These are phyloP conservation scores for Malthinus flaveolus DNA, from an alignment of 2,888 invertebrate species.

Conservation along the genomic window DNA sequence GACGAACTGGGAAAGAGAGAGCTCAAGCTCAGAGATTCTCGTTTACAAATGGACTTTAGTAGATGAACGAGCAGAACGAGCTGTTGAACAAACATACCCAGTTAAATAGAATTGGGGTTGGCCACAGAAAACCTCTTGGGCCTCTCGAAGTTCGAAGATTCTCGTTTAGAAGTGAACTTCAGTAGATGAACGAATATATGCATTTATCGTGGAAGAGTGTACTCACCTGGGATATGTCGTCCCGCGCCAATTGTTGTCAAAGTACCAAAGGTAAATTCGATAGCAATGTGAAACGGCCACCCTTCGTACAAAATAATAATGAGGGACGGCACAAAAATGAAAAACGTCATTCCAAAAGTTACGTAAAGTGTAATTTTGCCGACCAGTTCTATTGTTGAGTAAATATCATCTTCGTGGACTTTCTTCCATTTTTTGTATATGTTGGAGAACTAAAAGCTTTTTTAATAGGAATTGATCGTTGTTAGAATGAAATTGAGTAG, in stretches of 20 bases:
- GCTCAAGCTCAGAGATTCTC: too few species aligned
- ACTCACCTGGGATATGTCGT: conserved; percentile 81
- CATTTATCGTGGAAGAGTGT: not conserved
- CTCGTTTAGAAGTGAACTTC: too few species aligned
- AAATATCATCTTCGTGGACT: conserved; percentile 65
- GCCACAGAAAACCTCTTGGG: too few species aligned
- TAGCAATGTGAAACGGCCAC: conserved; percentile 81
- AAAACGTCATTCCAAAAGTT: conserved; percentile 82
- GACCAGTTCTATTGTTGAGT: conserved; percentile 70
- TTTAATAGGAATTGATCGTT: not conserved
- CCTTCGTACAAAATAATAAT: conserved; percentile 83
- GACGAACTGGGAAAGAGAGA: too few species aligned
- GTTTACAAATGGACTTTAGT: too few species aligned
- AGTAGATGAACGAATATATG: too few species aligned
- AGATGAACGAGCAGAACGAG: too few species aligned
- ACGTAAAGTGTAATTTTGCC: conserved; percentile 81
- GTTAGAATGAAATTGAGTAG: not conserved
- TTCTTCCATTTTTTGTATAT: conserved; percentile 82
- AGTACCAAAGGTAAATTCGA: conserved; percentile 88
- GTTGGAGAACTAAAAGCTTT: conserved; percentile 65
- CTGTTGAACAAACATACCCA: too few species aligned
- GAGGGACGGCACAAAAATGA: conserved; percentile 83
- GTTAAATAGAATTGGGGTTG: too few species aligned
- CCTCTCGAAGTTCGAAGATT: too few species aligned
- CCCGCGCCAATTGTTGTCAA: conserved; percentile 90